phyloP scores from a whole-genome alignment of 2,888 invertebrate genomes.

The Chrysomela aeneicollis region DNA sequence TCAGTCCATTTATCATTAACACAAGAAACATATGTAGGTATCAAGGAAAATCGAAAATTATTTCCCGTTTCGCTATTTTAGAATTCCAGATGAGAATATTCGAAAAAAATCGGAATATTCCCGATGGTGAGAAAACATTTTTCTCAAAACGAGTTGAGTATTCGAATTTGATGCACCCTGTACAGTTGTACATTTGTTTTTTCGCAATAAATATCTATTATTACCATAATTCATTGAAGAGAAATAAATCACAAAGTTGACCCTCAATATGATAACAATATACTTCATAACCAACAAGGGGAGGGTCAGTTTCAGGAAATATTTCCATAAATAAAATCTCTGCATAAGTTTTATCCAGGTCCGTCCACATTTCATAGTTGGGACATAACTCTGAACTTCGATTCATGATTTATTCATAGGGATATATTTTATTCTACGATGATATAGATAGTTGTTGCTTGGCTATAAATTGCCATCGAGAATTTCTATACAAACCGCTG shows the following conservation, averaged over 20 bases:
- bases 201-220: too few species aligned
- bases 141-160: too few species aligned
- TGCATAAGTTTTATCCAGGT: conserved; percentile 30
- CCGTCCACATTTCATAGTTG: conserved; percentile 22
- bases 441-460: neutral
- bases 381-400: conserved; percentile 24
- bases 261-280: conserved; percentile 28
- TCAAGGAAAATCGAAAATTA: too few species aligned
- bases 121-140: too few species aligned
- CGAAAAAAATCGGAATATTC: too few species aligned
- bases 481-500: neutral
- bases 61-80: too few species aligned
- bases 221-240: too few species aligned
- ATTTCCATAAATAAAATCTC: conserved; percentile 33
- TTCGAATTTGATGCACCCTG: too few species aligned
- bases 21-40: too few species aligned
- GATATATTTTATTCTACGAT: conserved; percentile 14
- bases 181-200: too few species aligned
- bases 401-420: conserved; percentile 33
- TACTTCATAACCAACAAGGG: conserved; percentile 16
- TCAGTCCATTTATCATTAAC: too few species aligned
- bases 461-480: neutral
- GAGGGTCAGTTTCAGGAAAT: conserved; percentile 28
- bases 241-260: conserved; percentile 9
- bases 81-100: too few species aligned